Evolutionary conservation across 2,797 vertebrate species (phyloP).

Genomic region (Pristis pectinata): DNA sequence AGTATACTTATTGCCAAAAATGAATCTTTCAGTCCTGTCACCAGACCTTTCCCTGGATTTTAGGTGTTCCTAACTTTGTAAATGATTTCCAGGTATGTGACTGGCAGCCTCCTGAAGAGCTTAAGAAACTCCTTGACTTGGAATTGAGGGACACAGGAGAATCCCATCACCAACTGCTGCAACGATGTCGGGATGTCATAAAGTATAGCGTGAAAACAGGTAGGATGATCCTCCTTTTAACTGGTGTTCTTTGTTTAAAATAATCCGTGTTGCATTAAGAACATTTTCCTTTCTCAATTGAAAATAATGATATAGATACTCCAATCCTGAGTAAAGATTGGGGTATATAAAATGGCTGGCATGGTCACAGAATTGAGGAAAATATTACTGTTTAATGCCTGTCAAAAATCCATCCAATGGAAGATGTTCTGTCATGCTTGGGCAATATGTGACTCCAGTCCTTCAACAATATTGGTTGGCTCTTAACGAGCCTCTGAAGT

Average conservation of each 20-base stretch:
- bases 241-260: background rate
- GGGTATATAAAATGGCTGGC: background rate
- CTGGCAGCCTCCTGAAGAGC: conserved; percentile 63
- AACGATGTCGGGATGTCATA: conserved; percentile 70
- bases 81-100: conserved; percentile 67
- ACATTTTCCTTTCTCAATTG: background rate
- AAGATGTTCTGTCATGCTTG: no score
- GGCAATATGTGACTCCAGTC: no score
- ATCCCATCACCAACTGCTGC: conserved; percentile 60
- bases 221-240: conserved; percentile 47
- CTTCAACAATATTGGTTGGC: no score
- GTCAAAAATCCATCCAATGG: no score
- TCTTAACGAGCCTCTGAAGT: no score
- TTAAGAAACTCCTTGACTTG: conserved; percentile 69
- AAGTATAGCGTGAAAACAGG: conserved; percentile 76
- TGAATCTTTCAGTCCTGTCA: background rate
- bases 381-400: no score
- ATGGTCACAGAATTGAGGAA: background rate
- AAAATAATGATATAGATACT: background rate
- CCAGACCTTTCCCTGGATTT: background rate
- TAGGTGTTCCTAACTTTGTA: background rate
- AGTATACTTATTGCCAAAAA: background rate
- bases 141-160: conserved; percentile 67
- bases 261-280: background rate
- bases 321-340: background rate